These are phyloP conservation scores for Chrosomus eos DNA, from an alignment of 2,797 vertebrate genomes.

Conservation along the genomic window DNA sequence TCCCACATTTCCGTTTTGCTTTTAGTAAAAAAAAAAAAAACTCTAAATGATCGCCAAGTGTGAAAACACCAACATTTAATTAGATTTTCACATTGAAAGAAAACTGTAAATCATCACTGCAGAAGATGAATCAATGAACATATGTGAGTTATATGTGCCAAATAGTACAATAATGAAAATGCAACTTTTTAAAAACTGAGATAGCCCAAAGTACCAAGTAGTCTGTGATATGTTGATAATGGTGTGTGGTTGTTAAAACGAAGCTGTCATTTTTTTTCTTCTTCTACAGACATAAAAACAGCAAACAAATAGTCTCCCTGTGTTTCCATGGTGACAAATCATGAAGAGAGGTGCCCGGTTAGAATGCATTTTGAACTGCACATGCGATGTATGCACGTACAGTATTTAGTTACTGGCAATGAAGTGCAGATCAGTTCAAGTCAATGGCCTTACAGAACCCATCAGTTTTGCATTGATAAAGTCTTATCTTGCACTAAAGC, in stretches of 20 bases:
- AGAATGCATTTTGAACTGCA: conserved; percentile 49
- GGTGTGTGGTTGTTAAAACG: conserved; percentile 24
- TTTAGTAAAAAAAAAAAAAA: neutral
- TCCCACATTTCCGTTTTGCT: conserved; percentile 19
- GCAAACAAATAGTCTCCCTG: conserved; percentile 52
- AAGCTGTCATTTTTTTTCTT: conserved; percentile 8
- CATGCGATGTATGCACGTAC: conserved; percentile 41
- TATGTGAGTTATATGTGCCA: conserved; percentile 33
- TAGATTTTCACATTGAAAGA: conserved; percentile 22
- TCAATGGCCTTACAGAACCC: conserved; percentile 46
- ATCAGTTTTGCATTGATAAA: conserved; percentile 37
- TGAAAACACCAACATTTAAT: conserved; percentile 48
- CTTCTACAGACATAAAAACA: conserved; percentile 39
- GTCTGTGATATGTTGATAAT: conserved; percentile 18
- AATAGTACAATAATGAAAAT: conserved; percentile 15
- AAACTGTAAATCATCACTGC: conserved; percentile 27
- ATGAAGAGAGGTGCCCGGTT: conserved; percentile 38
- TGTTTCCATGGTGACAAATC: conserved; percentile 56
- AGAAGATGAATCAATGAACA: conserved; percentile 5
- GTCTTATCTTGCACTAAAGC: conserved; percentile 51
- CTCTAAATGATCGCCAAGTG: conserved; percentile 4
- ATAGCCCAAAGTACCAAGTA: conserved; percentile 24
- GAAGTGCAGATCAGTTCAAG: conserved; percentile 35
- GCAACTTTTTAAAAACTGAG: conserved; percentile 10
- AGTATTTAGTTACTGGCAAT: conserved; percentile 37